These are phyloP conservation scores for Drymonia ruficornis DNA, from an alignment of 2,888 invertebrate genomes.

Conservation along the genomic window DNA sequence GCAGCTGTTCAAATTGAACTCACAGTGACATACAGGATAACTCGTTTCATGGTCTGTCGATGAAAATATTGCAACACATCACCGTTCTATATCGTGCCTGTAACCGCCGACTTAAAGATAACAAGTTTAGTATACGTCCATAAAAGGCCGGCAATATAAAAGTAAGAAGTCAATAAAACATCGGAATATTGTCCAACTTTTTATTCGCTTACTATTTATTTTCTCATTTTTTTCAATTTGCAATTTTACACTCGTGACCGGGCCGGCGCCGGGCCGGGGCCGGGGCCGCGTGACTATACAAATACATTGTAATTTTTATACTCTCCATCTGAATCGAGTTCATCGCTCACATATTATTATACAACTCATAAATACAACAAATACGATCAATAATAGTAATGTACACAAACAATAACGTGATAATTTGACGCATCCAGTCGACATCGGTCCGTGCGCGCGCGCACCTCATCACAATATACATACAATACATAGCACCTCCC, in stretches of 20 bases:
- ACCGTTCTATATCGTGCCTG: background rate
- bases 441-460: slow-evolving; percentile 13
- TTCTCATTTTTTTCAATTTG: slow-evolving; percentile 56
- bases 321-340: slow-evolving; percentile 58
- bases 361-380: slow-evolving; percentile 77
- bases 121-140: background rate
- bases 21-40: too few species aligned
- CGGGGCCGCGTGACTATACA: slow-evolving; percentile 41
- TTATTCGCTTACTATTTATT: slow-evolving; percentile 62
- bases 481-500: slow-evolving; percentile 58
- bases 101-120: background rate
- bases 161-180: slow-evolving; percentile 45
- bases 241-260: slow-evolving; percentile 41
- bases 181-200: slow-evolving; percentile 73
- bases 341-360: slow-evolving; percentile 54
- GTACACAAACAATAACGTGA: slow-evolving; percentile 70
- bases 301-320: slow-evolving; percentile 53
- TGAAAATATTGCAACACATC: background rate
- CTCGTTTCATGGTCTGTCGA: background rate
- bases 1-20: too few species aligned
- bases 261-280: slow-evolving; percentile 30
- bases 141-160: too few species aligned
- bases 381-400: slow-evolving; percentile 67
- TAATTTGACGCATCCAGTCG: slow-evolving; percentile 40
- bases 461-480: slow-evolving; percentile 36